Evolutionary conservation across 2,888 invertebrate genomes (phyloP).

Genomic region (Lepidochrysops patricia): DNA sequence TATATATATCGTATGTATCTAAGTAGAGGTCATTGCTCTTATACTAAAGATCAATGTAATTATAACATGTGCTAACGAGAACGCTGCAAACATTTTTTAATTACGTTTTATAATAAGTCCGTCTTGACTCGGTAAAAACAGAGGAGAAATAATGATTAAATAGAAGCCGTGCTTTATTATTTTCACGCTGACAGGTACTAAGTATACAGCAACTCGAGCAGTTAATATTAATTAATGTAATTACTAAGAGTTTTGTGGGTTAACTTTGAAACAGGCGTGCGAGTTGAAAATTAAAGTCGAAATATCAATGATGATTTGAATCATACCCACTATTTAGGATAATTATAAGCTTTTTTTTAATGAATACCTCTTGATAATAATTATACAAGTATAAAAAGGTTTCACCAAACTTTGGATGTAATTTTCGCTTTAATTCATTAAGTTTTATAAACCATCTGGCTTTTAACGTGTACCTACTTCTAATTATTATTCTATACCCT

Average conservation of each 20-base stretch:
- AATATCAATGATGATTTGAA: no score
- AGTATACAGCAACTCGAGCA: neutral
- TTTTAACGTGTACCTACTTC: no score
- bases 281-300: neutral
- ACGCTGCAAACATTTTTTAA: neutral
- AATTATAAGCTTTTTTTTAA: neutral
- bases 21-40: constrained; percentile 1
- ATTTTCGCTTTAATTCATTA: neutral
- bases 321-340: no score
- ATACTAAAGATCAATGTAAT: constrained; percentile 2
- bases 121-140: neutral
- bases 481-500: no score
- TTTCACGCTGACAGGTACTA: neutral
- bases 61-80: constrained; percentile 1
- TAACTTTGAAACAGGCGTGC: neutral
- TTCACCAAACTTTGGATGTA: no score
- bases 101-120: neutral
- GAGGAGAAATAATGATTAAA: neutral
- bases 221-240: neutral
- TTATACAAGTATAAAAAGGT: no score
- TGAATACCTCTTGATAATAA: neutral
- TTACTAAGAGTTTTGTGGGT: neutral
- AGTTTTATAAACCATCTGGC: no score
- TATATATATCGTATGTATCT: constrained; percentile 1
- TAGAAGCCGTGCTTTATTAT: neutral